Evolutionary conservation across 1,140 invertebrate species (phyloP).

Genomic region (Macrotrachela quadricornifera): DNA sequence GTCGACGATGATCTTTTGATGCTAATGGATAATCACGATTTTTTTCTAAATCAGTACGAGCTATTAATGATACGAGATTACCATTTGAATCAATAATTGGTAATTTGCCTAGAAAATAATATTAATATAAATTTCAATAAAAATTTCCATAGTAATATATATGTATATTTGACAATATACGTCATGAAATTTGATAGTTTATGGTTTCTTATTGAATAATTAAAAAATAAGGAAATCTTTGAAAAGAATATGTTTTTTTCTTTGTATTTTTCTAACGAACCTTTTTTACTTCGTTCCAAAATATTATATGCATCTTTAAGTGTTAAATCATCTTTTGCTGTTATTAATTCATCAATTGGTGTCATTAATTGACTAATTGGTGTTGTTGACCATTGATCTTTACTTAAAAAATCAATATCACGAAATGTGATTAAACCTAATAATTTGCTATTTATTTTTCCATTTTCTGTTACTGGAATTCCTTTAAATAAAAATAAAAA

Average conservation of each 20-base stretch:
- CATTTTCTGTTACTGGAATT: conserved; percentile 79
- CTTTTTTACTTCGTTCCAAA: conserved; percentile 58
- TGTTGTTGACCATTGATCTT: conserved; percentile 32
- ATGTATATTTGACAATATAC: no score
- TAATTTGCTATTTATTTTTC: conserved; percentile 70
- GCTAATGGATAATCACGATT: conserved; percentile 82
- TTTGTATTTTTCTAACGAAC: no score
- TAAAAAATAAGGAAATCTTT: no score
- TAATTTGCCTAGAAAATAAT: conserved; percentile 67
- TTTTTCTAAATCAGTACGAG: conserved; percentile 92
- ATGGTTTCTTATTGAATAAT: no score
- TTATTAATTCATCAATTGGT: conserved; percentile 57
- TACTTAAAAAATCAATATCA: conserved; percentile 75
- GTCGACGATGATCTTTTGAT: conserved; percentile 90
- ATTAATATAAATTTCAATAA: no score
- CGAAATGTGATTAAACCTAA: conserved; percentile 80
- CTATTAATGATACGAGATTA: conserved; percentile 78
- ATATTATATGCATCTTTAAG: conserved; percentile 76
- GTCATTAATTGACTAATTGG: conserved; percentile 49
- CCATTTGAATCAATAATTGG: conserved; percentile 73
- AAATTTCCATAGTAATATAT: no score
- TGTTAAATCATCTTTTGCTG: conserved; percentile 63
- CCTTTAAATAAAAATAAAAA: conserved; percentile 86
- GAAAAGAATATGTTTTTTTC: no score
- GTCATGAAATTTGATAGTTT: no score